phyloP scores from a whole-genome alignment of 2,888 invertebrate species.

The Molorchus minor region DNA sequence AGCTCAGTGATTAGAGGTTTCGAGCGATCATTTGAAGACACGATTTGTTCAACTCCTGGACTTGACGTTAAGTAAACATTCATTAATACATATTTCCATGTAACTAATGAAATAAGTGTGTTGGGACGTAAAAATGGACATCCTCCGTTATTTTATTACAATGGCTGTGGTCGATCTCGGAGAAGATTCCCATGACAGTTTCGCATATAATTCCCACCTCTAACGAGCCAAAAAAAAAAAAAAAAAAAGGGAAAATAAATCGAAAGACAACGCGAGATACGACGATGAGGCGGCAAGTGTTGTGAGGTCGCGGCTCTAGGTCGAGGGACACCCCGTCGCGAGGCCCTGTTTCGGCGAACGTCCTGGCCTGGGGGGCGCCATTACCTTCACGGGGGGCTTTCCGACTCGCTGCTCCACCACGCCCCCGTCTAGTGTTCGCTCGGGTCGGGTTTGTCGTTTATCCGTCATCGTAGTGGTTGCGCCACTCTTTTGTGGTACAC shows the following conservation, averaged over 20 bases:
- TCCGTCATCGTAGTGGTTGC: slow-evolving; percentile 27
- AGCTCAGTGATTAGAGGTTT: too few species aligned
- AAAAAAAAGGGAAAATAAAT: neutral
- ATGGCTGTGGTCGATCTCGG: too few species aligned
- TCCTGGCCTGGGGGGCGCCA: slow-evolving; percentile 57
- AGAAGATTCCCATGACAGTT: slow-evolving; percentile 9
- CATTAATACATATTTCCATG: too few species aligned
- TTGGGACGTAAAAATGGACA: too few species aligned
- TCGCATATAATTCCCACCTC: slow-evolving; percentile 18
- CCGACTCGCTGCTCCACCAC: slow-evolving; percentile 51
- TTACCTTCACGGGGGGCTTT: slow-evolving; percentile 55
- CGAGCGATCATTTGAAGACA: too few species aligned
- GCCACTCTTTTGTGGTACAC: too few species aligned
- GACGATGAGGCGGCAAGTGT: slow-evolving; percentile 23
- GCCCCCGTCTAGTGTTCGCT: slow-evolving; percentile 53
- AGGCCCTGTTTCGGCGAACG: slow-evolving; percentile 56
- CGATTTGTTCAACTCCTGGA: too few species aligned
- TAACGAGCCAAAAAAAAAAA: neutral
- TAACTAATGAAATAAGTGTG: too few species aligned
- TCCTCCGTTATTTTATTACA: too few species aligned
- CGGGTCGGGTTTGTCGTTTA: slow-evolving; percentile 24
- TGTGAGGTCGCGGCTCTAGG: slow-evolving; percentile 37
- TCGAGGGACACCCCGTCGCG: slow-evolving; percentile 45
- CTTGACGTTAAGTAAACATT: too few species aligned
- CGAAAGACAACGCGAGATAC: slow-evolving; percentile 8